Base-by-base conservation (phyloP, 1,140 invertebrate genomes). In the Aphelinus atriplicis region DNA sequence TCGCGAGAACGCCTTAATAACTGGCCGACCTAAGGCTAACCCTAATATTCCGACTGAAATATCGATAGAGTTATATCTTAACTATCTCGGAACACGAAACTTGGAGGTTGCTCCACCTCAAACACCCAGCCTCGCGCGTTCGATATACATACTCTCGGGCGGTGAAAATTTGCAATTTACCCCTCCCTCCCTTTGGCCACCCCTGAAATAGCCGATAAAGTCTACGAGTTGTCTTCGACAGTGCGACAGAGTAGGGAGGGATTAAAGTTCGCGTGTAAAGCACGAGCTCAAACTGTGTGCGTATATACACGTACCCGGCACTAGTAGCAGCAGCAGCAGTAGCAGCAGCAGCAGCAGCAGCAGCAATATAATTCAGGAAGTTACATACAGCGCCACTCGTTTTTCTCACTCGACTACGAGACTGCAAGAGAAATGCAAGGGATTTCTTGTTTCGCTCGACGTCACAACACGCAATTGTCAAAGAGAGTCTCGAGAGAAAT, bases 21-120 rank as follows among this genome's bases (percentile, higher is more conserved):
- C 56, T 46, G 7, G 2, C 42, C 45, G 46, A 57, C 43, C 70
- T 47, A 53, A 56, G 64, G 62, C 62, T 72, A 72, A 65, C 61
- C 71, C 51, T 73, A 73, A 73, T 73, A 73, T 66, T 47, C 48
- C 7, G 48, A 45, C 63, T 67, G 53, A 73, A 73, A 73, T 73
- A 73, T 66, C 71, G 71, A 61, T 60, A 55, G 64, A 55, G 63
- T 66, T 73, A 67, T 67, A 60, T 60, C 71, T 65, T 65, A 72
- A 72, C 62, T 72, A 72, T 65, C 62, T 58, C 47, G 10, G 48
- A 58, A 46, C 53, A 58, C 55, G 62, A 58, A 65, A 72, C 62
- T 65, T 57, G 7, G 55, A 60, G 56, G 57, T 67, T 55, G 9
- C 42, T 47, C 2, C 7, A 53, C 51, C 51, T 4, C 51, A 9